These are phyloP conservation scores for Tamandua tetradactyla DNA, from an alignment of 2,797 vertebrate species.

Conservation along the genomic window DNA sequence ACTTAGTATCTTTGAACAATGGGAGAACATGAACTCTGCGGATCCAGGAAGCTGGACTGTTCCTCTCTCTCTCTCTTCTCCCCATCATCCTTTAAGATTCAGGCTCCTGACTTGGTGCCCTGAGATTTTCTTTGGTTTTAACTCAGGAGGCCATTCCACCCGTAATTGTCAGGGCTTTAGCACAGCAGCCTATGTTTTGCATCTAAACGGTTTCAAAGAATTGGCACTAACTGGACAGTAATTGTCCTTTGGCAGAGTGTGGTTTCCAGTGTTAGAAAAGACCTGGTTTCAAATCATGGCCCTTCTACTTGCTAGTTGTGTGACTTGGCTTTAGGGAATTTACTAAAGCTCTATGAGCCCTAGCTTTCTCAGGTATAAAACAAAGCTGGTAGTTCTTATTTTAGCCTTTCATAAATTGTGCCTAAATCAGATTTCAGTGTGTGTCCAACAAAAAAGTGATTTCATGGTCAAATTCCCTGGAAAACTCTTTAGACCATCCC, in stretches of 20 bases:
- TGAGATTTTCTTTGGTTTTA: background rate
- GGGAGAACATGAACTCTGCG: fast-evolving
- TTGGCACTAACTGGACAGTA: background rate
- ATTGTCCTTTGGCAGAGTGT: background rate
- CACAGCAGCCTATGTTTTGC: background rate
- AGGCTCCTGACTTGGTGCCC: background rate
- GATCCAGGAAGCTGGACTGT: fast-evolving
- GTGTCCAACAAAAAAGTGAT: background rate
- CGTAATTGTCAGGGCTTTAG: background rate
- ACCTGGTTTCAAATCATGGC: background rate
- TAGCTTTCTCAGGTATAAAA: background rate
- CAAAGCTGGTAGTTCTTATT: background rate
- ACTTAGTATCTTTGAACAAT: fast-evolving
- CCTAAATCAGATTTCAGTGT: background rate
- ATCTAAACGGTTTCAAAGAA: background rate
- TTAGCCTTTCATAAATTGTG: background rate
- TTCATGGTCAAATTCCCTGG: background rate
- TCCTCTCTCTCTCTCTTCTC: background rate
- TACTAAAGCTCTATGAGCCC: background rate
- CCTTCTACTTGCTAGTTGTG: background rate
- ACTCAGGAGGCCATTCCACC: background rate
- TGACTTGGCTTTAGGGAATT: background rate
- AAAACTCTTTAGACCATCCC: background rate
- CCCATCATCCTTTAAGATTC: background rate
- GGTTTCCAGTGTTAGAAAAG: background rate